Conservation (phyloP, 1,140 invertebrate species). For the Drosophila azteca region DNA sequence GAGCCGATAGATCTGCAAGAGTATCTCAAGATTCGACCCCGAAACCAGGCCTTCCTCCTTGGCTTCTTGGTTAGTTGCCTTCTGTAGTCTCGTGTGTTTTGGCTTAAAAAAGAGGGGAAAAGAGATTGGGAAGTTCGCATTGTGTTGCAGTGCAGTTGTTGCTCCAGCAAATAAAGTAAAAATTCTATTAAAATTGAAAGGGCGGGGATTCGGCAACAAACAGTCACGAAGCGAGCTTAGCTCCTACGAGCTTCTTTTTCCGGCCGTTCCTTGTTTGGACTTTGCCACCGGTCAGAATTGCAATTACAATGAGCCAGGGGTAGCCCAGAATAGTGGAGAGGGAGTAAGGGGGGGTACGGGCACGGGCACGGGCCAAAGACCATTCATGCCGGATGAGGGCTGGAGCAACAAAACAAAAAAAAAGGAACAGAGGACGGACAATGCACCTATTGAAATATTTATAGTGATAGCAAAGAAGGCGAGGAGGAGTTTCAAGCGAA, state of each 20-base stretch:
- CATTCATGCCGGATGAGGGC: slow-evolving; percentile 37
- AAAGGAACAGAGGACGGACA: slow-evolving; percentile 40
- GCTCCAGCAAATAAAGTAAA: slow-evolving; percentile 50
- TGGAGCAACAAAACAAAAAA: neutral
- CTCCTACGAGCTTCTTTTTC: slow-evolving; percentile 2
- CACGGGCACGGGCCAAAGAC: slow-evolving; percentile 7
- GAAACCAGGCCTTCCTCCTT: too few species aligned
- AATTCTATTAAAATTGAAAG: slow-evolving; percentile 70
- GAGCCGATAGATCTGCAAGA: too few species aligned
- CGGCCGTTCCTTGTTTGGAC: slow-evolving; percentile 25
- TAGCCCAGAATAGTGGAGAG: slow-evolving; percentile 8
- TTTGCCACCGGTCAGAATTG: slow-evolving; percentile 54
- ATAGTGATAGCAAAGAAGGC: slow-evolving; percentile 40
- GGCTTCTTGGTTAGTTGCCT: too few species aligned
- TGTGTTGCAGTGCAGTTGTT: slow-evolving; percentile 11
- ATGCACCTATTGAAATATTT: slow-evolving; percentile 67
- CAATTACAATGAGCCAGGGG: slow-evolving; percentile 52
- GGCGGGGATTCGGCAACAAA: slow-evolving; percentile 29
- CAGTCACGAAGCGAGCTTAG: slow-evolving; percentile 10
- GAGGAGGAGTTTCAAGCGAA: slow-evolving; percentile 9
- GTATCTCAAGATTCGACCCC: too few species aligned
- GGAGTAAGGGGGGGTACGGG: neutral
- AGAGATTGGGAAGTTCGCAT: neutral
- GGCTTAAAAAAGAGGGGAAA: slow-evolving; percentile 4
- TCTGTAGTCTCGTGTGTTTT: slow-evolving; percentile 1